Evolutionary conservation across 2,113 vertebrate species (phyloP), one percentile per base, ranked within the genome.

Genomic region (Speoplatyrhinus poulsoni): DNA sequence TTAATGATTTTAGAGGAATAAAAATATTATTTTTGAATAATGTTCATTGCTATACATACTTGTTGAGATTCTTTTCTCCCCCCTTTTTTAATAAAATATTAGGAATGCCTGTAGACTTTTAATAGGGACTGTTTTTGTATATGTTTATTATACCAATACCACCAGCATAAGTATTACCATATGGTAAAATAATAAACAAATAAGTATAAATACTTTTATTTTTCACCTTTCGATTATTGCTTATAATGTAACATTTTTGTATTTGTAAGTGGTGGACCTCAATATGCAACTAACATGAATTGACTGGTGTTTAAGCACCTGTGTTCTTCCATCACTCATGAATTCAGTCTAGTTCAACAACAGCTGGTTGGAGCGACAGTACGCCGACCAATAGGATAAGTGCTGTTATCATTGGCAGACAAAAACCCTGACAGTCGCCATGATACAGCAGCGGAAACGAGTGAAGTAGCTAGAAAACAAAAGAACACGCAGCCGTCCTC

Each of bases 401-500:
- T 79, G 87, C 85, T 81, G 80, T 90, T 88, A 87, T 48, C 60
- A 48, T 86, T 85, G 81, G 78, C 66, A 76, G 76, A 77, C 67
- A 75, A 84, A 87, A 84, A 82, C 46, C 72, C 85, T 69, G 63
- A 84, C 90, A 82, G 93, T 93, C 95, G 95, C 95, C 95, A 96
- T 96, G 88, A 92, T 88, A 87, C 79, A 90, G 89, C 91, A 93
- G 92, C 87, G 92, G 90, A 91, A 90, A 83, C 87, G 81, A 74
- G 73, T 70, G 86, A 90, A 91, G 90, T 88, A 88, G 88, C 90
- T 86, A 89, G 91, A 92, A 93, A 92, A 93, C 92, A 93, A 92
- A 93, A 91, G 84, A 91, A 85, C 89, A 90, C 91, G 87, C 90
- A 92, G 82, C 93, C 89, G 89, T 86, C 87, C 90, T 90, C 87